phyloP scores from a whole-genome alignment of 2,888 invertebrate species.

The Caenorhabditis zanzibari region DNA sequence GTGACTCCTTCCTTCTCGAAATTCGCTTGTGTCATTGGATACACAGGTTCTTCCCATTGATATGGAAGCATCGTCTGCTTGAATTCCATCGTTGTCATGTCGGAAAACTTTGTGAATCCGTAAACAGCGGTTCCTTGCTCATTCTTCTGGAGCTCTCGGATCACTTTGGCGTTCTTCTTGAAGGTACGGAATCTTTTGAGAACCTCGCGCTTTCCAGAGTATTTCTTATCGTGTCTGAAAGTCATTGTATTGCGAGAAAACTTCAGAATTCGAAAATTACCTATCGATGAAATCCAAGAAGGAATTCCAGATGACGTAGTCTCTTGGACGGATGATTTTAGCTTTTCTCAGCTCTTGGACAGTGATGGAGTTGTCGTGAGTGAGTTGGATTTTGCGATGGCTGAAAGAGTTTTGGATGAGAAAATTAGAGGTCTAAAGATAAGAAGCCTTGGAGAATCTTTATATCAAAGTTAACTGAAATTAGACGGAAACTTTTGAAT shows the following conservation, averaged over 20 bases:
- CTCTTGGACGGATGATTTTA: constrained; percentile 75
- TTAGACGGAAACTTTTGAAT: too few relatives aligned
- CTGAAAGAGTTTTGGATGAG: constrained; percentile 22
- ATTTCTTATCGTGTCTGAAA: constrained; percentile 75
- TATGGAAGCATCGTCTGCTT: constrained; percentile 81
- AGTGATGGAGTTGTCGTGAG: constrained; percentile 54
- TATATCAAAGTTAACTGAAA: too few relatives aligned
- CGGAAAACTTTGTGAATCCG: constrained; percentile 81
- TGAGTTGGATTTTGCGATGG: constrained; percentile 53
- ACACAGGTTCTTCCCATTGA: constrained; percentile 78
- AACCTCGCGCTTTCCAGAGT: constrained; percentile 76
- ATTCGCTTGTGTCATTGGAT: constrained; percentile 60
- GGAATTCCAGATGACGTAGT: constrained; percentile 78
- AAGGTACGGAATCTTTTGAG: constrained; percentile 79
- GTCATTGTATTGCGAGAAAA: too few relatives aligned
- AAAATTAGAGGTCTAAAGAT: too few relatives aligned
- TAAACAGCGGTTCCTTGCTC: constrained; percentile 80
- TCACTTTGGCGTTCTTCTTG: constrained; percentile 78
- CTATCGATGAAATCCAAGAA: constrained; percentile 79
- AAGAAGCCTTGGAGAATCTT: not conserved
- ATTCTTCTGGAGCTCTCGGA: constrained; percentile 75
- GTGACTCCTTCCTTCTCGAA: constrained; percentile 57
- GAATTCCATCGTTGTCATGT: constrained; percentile 79
- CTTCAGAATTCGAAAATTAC: not conserved
- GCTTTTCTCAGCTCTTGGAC: constrained; percentile 66